These are phyloP conservation scores for Ommatoiulus sabulosus DNA, from an alignment of 2,888 invertebrate genomes.

Conservation along the genomic window DNA sequence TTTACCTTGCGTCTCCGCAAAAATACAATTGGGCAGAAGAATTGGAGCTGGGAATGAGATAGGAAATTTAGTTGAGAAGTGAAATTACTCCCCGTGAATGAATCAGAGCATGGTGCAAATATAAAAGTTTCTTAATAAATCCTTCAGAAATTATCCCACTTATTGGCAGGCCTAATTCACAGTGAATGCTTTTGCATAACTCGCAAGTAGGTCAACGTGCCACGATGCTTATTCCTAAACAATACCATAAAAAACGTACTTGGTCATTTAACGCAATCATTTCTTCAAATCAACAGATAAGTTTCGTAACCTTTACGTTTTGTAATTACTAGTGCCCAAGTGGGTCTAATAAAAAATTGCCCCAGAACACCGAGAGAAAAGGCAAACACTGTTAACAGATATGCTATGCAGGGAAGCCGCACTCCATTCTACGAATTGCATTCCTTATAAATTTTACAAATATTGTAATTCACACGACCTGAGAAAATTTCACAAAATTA, in stretches of 20 bases:
- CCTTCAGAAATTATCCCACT: background rate
- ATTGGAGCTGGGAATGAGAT: constrained; percentile 38
- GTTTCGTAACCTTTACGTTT: background rate
- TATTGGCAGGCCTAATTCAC: background rate
- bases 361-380: background rate
- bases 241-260: background rate
- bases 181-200: constrained; percentile 1
- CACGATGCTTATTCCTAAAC: background rate
- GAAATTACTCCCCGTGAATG: background rate
- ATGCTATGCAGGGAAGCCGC: background rate
- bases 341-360: background rate
- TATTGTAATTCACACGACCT: too few relatives aligned
- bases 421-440: background rate
- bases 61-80: background rate
- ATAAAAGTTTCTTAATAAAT: constrained; percentile 15
- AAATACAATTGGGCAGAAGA: constrained; percentile 26
- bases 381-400: background rate
- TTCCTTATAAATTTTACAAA: too few relatives aligned
- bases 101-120: constrained; percentile 26
- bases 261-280: background rate
- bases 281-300: background rate
- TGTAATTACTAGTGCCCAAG: background rate
- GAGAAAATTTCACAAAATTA: too few relatives aligned
- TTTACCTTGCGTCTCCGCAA: background rate
- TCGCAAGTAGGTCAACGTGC: constrained; percentile 7